Evolutionary conservation across 2,888 invertebrate species (phyloP).

Genomic region (Phragmatobia fuliginosa): DNA sequence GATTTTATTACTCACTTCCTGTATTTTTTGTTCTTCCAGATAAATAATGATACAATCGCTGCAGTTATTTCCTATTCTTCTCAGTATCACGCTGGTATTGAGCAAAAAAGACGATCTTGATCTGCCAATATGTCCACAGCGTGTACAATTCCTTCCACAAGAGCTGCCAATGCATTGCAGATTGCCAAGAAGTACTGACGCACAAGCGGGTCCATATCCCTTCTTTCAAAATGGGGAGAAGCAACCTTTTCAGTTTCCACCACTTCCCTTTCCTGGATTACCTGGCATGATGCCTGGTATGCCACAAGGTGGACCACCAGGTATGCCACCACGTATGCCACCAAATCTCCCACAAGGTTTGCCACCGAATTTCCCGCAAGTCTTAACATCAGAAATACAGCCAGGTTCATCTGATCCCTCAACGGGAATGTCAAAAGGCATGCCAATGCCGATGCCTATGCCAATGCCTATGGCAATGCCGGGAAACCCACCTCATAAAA

Average conservation of each 20-base stretch:
- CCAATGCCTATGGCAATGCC: slow-evolving; percentile 45
- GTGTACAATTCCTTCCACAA: slow-evolving; percentile 74
- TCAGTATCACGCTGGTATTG: slow-evolving; percentile 35
- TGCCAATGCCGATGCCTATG: slow-evolving; percentile 41
- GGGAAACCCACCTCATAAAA: slow-evolving; percentile 63
- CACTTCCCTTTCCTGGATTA: slow-evolving; percentile 49
- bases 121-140: slow-evolving; percentile 74
- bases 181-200: slow-evolving; percentile 61
- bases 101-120: slow-evolving; percentile 62
- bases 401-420: not conserved
- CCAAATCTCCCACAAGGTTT: not conserved
- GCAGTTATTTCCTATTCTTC: slow-evolving; percentile 40
- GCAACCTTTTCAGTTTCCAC: slow-evolving; percentile 51
- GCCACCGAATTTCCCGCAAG: not conserved
- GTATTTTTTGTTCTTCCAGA: slow-evolving; percentile 50
- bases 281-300: slow-evolving; percentile 27
- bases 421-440: slow-evolving; percentile 34
- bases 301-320: slow-evolving; percentile 28
- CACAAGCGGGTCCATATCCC: slow-evolving; percentile 23
- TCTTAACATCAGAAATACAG: slow-evolving; percentile 21
- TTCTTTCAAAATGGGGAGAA: slow-evolving; percentile 53
- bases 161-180: slow-evolving; percentile 80
- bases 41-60: slow-evolving; percentile 53
- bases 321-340: slow-evolving; percentile 29
- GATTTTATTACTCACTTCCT: not conserved